phyloP scores from a whole-genome alignment of 2,888 invertebrate species.

The Zhuqinia jingwanae region DNA sequence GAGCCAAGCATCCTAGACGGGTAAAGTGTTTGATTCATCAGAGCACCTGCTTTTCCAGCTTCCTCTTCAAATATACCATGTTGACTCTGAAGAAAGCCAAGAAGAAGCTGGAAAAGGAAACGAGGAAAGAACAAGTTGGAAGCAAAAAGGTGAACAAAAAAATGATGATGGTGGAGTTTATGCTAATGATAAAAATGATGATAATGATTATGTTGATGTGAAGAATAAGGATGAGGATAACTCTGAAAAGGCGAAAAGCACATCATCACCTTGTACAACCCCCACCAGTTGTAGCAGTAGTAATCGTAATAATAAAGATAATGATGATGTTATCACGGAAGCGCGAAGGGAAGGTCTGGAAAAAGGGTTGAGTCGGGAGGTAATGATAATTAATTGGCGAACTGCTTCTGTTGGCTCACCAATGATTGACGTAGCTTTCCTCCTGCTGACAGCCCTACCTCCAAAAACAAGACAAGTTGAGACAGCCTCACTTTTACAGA shows the following conservation, averaged over 20 bases:
- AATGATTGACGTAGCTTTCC: slow-evolving; percentile 69
- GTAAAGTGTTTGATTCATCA: slow-evolving; percentile 63
- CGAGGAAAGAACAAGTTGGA: neutral
- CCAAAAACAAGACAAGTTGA: slow-evolving; percentile 52
- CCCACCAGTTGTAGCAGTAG: too few relatives aligned
- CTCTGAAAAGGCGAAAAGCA: neutral
- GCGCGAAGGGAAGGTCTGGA: slow-evolving; percentile 27
- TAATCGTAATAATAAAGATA: neutral
- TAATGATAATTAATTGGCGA: slow-evolving; percentile 68
- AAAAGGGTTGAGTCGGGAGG: slow-evolving; percentile 50
- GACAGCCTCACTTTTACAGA: slow-evolving; percentile 52
- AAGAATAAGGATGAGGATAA: slow-evolving; percentile 1
- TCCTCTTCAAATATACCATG: slow-evolving; percentile 53
- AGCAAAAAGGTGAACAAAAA: neutral
- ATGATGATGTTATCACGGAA: neutral
- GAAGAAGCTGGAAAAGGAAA: neutral
- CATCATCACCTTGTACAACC: neutral
- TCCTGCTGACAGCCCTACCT: slow-evolving; percentile 60
- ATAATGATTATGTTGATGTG: slow-evolving; percentile 2
- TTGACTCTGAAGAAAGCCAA: neutral
- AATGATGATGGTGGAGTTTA: neutral
- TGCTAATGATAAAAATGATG: neutral
- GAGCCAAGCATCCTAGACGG: slow-evolving; percentile 12
- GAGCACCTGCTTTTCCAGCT: slow-evolving; percentile 34
- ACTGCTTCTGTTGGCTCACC: slow-evolving; percentile 64